A percentile compares a stretch with the other conserved stretches of the same genome.
Evolutionary conservation across 2,888 invertebrate genomes (phyloP).

Genomic region (Colletes collaris): DNA sequence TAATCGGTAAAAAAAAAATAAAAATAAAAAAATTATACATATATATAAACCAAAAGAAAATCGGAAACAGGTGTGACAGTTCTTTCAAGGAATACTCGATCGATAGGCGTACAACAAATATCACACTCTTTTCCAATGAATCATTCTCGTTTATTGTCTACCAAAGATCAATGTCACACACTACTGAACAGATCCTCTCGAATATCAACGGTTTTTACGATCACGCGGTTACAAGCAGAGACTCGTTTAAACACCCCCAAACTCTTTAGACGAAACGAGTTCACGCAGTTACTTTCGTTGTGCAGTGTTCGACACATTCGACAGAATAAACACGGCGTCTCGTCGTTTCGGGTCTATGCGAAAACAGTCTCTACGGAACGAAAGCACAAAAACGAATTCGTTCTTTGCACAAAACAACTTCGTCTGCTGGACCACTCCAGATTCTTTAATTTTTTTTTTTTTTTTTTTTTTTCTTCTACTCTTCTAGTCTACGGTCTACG

Average conservation of each 20-base stretch:
- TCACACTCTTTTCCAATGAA: conserved; percentile 35
- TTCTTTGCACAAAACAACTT: background rate
- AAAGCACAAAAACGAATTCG: background rate
- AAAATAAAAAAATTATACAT: background rate
- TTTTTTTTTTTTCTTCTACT: conserved; percentile 39
- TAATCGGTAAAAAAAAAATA: background rate
- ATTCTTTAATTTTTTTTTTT: conserved; percentile 18
- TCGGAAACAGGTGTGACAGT: conserved; percentile 1
- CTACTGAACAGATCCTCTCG: conserved; percentile 19
- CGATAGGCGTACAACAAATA: conserved; percentile 35
- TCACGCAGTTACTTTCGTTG: conserved; percentile 26
- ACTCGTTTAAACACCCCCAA: conserved; percentile 32
- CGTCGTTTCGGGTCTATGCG: background rate
- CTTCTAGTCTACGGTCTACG: conserved; percentile 64
- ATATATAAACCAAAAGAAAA: background rate
- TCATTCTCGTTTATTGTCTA: conserved; percentile 41
- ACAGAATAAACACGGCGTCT: background rate
- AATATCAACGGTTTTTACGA: conserved; percentile 28
- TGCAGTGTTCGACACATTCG: conserved; percentile 4
- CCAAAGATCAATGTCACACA: conserved; percentile 34
- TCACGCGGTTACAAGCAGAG: conserved; percentile 24
- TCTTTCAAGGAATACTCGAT: conserved; percentile 4
- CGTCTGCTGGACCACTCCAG: conserved; percentile 49
- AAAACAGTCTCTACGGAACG: background rate
- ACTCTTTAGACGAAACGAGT: conserved; percentile 14